Evolutionary conservation across 1,140 invertebrate species (phyloP).

Genomic region (Drosophila punjabiensis): DNA sequence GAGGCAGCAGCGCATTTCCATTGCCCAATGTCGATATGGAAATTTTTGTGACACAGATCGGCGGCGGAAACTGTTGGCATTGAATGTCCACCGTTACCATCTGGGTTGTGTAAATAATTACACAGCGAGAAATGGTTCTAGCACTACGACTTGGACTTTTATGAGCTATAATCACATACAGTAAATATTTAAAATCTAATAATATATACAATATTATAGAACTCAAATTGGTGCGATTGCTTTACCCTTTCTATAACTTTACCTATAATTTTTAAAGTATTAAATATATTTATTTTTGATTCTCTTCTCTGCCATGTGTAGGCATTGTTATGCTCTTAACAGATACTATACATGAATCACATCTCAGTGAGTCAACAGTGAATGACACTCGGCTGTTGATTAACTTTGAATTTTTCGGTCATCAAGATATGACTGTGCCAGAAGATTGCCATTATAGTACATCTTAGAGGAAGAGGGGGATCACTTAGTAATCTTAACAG

Average conservation of each 20-base stretch:
- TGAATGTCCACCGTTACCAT: conserved; percentile 40
- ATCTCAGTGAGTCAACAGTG: conserved; percentile 25
- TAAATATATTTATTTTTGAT: background rate
- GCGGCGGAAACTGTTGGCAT: conserved; percentile 62
- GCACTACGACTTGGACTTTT: background rate
- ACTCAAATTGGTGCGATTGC: background rate
- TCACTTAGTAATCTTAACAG: conserved; percentile 9
- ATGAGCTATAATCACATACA: rapidly evolving
- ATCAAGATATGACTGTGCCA: conserved; percentile 20
- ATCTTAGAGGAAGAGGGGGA: background rate
- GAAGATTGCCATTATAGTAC: conserved; percentile 7
- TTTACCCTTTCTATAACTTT: background rate
- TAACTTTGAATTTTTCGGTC: conserved; percentile 12
- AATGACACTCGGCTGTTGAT: conserved; percentile 23
- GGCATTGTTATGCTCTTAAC: conserved; percentile 42
- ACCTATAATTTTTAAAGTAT: too few relatives aligned
- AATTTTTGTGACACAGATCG: conserved; percentile 68
- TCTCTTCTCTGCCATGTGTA: background rate
- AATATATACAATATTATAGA: background rate
- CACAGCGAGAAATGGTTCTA: conserved; percentile 16
- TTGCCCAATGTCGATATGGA: conserved; percentile 63
- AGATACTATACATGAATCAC: conserved; percentile 23
- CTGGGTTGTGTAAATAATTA: conserved; percentile 38
- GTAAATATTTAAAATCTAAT: background rate
- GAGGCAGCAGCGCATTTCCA: conserved; percentile 40